phyloP scores from a whole-genome alignment of 2,113 vertebrate genomes.

The Camelus bactrianus region DNA sequence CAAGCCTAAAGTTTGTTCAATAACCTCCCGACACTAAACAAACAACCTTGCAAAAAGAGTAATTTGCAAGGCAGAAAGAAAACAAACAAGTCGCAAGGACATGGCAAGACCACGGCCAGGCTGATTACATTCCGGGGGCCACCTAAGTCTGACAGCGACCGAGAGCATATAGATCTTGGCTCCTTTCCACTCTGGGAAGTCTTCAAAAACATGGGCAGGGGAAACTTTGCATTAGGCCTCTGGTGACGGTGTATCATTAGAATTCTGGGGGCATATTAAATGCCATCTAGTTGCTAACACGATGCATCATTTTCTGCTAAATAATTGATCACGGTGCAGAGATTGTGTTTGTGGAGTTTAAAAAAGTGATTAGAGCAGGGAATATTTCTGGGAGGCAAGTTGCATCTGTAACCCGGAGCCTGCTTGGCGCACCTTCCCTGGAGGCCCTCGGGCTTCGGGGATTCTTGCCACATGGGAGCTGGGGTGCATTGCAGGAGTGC shows the following conservation, averaged over 20 bases:
- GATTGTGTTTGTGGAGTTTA: slow-evolving; percentile 91
- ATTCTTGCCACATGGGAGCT: not conserved
- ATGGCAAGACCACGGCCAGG: slow-evolving; percentile 69
- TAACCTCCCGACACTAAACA: slow-evolving; percentile 89
- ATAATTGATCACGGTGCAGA: slow-evolving; percentile 90
- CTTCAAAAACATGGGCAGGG: slow-evolving; percentile 83
- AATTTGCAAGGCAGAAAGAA: slow-evolving; percentile 88
- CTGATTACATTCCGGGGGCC: slow-evolving; percentile 86
- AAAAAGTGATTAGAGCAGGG: slow-evolving; percentile 87
- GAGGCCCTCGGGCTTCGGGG: not conserved
- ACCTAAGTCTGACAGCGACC: slow-evolving; percentile 82
- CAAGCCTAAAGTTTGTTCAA: slow-evolving; percentile 87
- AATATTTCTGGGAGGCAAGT: slow-evolving; percentile 85
- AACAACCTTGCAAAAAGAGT: slow-evolving; percentile 88
- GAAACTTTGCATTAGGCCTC: slow-evolving; percentile 87
- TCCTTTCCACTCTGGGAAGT: slow-evolving; percentile 86
- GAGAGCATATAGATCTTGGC: slow-evolving; percentile 85
- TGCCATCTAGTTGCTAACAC: slow-evolving; percentile 90
- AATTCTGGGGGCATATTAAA: slow-evolving; percentile 88
- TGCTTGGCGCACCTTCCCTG: not conserved
- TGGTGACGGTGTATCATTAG: slow-evolving; percentile 85
- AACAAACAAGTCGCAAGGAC: slow-evolving; percentile 89
- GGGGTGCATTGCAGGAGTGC: rapidly evolving
- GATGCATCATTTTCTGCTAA: slow-evolving; percentile 91
- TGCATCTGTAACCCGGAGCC: slow-evolving; percentile 81